A percentile compares a stretch with the other conserved stretches of the same genome.
Conservation (phyloP, 2,888 invertebrate genomes). For the Drosophila vallismaia region DNA sequence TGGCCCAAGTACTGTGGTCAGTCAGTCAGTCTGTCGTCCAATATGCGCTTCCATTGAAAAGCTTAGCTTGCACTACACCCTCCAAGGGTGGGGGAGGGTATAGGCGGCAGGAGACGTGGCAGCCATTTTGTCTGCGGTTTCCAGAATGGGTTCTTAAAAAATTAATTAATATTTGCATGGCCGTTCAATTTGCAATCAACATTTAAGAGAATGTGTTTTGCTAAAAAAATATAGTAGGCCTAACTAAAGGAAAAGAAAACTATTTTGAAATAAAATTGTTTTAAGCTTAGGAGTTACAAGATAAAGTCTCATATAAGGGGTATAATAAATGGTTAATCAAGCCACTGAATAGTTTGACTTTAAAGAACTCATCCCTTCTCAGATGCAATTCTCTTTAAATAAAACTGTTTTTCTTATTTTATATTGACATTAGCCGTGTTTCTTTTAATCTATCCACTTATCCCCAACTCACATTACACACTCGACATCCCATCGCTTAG, state of each 20-base stretch:
- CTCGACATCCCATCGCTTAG: background rate
- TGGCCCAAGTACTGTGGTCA: conserved; percentile 62
- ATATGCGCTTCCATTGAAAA: conserved; percentile 55
- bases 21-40: conserved; percentile 67
- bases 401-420: too few species aligned
- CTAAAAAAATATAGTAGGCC: background rate
- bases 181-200: background rate
- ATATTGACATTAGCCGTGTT: too few species aligned
- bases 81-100: conserved; percentile 18
- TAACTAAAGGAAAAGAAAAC: too few species aligned
- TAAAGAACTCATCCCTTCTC: too few species aligned
- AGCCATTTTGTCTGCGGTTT: conserved; percentile 46
- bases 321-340: too few species aligned
- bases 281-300: too few species aligned
- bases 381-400: too few species aligned
- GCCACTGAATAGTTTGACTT: too few species aligned
- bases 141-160: conserved; percentile 14
- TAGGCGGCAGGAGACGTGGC: background rate
- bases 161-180: conserved; percentile 22
- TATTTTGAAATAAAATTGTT: too few species aligned
- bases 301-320: too few species aligned
- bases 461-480: background rate
- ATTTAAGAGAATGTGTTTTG: background rate
- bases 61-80: conserved; percentile 60
- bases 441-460: conserved; percentile 1